Conservation (phyloP, 2,113 vertebrate genomes). For the Nipponia nippon region DNA sequence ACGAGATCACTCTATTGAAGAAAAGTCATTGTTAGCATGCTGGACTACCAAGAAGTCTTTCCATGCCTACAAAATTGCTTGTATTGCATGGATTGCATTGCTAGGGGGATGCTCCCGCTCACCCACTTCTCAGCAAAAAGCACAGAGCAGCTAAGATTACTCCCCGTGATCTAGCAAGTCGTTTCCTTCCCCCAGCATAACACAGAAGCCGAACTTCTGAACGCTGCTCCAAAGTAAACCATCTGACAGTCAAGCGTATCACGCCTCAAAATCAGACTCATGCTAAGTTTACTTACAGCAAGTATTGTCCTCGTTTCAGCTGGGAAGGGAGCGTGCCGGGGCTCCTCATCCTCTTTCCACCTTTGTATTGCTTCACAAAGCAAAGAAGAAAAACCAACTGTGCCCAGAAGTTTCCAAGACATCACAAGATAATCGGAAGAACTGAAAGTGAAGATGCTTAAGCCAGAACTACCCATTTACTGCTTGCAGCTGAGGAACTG, state of each 20-base stretch:
- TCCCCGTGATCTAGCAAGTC: not conserved
- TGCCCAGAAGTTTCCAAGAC: not conserved
- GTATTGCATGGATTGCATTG: rapidly evolving
- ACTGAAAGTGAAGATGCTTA: not conserved
- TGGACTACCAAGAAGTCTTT: too few species aligned
- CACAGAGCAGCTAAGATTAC: not conserved
- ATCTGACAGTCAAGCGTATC: not conserved
- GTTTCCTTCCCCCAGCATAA: not conserved
- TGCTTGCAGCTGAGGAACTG: not conserved
- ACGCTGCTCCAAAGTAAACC: not conserved
- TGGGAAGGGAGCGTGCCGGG: not conserved
- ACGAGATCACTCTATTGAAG: rapidly evolving
- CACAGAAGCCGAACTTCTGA: not conserved
- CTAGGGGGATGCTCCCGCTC: not conserved
- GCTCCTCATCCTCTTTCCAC: not conserved
- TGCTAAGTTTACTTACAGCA: not conserved
- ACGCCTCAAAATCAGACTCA: not conserved
- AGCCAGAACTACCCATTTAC: not conserved
- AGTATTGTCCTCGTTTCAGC: not conserved
- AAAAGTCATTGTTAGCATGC: rapidly evolving
- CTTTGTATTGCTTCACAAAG: not conserved
- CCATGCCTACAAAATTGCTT: rapidly evolving
- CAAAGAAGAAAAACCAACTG: not conserved
- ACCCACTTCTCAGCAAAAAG: not conserved
- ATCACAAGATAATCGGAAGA: not conserved